A percentile compares a stretch with the other conserved stretches of the same genome.
Conservation (phyloP, 2,113 vertebrate species). For the rat (Rattus norvegicus) region DNA sequence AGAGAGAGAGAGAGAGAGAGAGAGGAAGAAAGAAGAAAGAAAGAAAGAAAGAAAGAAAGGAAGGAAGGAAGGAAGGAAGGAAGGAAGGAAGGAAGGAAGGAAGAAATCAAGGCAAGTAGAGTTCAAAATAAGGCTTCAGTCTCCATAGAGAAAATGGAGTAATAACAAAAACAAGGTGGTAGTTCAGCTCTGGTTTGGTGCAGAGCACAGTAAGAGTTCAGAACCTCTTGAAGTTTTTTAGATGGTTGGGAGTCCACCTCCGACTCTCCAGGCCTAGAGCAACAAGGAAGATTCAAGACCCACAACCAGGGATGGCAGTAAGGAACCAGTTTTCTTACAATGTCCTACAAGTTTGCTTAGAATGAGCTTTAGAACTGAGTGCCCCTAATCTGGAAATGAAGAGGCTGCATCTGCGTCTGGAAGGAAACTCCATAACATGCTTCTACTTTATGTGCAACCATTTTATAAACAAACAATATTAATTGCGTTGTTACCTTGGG, state of each 20-base stretch:
- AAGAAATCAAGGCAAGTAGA: not conserved
- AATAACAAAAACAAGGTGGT: not conserved
- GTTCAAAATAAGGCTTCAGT: constrained; percentile 5
- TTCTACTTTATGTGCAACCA: constrained; percentile 34
- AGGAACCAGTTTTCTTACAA: constrained; percentile 25
- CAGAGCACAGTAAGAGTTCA: not conserved
- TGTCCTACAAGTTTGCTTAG: constrained; percentile 5
- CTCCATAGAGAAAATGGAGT: not conserved
- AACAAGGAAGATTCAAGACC: not conserved
- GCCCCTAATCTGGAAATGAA: constrained; percentile 9
- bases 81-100: no score
- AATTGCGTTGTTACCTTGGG: constrained; percentile 10
- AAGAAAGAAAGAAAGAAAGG: no score
- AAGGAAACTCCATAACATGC: not conserved
- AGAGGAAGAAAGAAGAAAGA: no score
- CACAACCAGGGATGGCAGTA: not conserved
- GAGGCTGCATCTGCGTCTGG: not conserved
- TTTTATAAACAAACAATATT: constrained; percentile 30
- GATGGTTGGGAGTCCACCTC: not conserved
- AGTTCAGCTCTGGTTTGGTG: not conserved
- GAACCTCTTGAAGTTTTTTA: not conserved
- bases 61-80: no score
- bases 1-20: no score
- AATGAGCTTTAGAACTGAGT: constrained; percentile 42
- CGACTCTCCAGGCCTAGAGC: not conserved